Conservation (phyloP, 2,888 invertebrate genomes). For the Mechanitis mazaeus region DNA sequence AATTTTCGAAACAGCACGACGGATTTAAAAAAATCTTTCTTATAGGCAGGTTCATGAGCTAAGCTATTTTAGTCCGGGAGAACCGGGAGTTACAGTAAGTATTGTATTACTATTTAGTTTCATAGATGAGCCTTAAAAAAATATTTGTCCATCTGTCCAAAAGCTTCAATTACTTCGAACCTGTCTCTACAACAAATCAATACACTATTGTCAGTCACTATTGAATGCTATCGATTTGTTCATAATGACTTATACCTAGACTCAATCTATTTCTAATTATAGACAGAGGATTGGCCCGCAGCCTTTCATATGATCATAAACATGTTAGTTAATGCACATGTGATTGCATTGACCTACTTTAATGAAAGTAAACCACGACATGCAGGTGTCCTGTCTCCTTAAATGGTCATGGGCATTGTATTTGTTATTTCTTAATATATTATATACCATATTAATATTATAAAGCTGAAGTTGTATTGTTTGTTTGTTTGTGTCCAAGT, state of each 20-base stretch:
- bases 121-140: no score
- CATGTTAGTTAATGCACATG: conserved; percentile 24
- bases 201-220: no score
- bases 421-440: conserved; percentile 10
- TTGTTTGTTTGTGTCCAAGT: no score
- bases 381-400: conserved; percentile 30
- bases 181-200: no score
- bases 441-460: neutral
- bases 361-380: conserved; percentile 49
- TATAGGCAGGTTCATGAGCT: no score
- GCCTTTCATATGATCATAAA: conserved; percentile 41
- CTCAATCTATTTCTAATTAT: conserved; percentile 51
- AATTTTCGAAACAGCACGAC: no score
- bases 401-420: conserved; percentile 19
- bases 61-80: no score
- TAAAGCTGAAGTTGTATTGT: no score
- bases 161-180: no score
- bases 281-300: conserved; percentile 49
- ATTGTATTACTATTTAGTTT: neutral
- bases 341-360: conserved; percentile 71
- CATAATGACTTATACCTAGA: conserved; percentile 30
- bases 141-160: no score
- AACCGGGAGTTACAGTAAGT: neutral
- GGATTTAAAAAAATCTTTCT: no score
- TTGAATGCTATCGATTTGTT: conserved; percentile 7